Evolutionary conservation across 2,888 invertebrate species (phyloP).

Genomic region (Lymantria dispar): DNA sequence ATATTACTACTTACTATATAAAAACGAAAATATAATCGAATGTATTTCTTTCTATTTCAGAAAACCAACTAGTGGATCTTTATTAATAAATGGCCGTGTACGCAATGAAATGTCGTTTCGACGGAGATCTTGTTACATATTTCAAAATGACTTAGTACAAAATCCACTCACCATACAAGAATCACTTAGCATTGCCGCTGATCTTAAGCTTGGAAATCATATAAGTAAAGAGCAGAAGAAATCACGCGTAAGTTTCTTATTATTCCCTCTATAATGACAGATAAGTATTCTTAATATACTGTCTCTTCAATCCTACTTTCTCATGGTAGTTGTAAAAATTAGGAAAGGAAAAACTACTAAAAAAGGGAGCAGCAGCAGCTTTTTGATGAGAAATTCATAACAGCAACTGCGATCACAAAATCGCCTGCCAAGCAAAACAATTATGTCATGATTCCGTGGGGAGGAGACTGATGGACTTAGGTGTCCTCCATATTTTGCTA

Average conservation of each 20-base stretch:
- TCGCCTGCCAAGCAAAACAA: no score
- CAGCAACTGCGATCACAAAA: no score
- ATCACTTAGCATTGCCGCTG: constrained; percentile 92
- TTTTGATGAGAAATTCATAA: no score
- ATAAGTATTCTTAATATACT: no score
- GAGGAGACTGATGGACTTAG: no score
- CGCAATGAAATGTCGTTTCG: constrained; percentile 87
- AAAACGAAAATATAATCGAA: not conserved
- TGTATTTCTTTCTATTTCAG: constrained; percentile 38
- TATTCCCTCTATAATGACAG: not conserved
- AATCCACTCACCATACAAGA: constrained; percentile 92
- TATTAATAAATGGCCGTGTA: constrained; percentile 87
- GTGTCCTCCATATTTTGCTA: no score
- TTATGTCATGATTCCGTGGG: no score
- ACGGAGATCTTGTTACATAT: constrained; percentile 92
- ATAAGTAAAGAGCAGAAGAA: constrained; percentile 84
- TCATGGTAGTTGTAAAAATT: no score
- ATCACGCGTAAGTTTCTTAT: constrained; percentile 77
- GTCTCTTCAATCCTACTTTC: no score
- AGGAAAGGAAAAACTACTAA: not conserved
- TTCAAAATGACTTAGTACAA: constrained; percentile 93
- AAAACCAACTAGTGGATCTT: constrained; percentile 82
- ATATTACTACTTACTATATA: no score
- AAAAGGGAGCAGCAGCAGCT: no score
- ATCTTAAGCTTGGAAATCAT: constrained; percentile 90